Evolutionary conservation across 2,797 vertebrate genomes (phyloP).

Genomic region (Enteromius fasciolatus): DNA sequence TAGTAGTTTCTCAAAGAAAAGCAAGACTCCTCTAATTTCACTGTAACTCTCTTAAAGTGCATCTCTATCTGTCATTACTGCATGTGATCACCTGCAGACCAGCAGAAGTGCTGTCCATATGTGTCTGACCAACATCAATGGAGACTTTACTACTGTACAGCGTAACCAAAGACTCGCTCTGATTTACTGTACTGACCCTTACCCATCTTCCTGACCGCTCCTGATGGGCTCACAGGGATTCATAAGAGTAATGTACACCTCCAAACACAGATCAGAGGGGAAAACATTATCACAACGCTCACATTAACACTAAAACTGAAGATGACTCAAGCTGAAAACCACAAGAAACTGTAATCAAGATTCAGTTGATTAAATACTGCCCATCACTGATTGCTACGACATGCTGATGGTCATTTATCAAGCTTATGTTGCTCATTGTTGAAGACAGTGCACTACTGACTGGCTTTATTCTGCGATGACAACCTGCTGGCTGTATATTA

Average conservation of each 20-base stretch:
- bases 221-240: slow-evolving; percentile 62
- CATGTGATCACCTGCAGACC: background rate
- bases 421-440: too few relatives aligned
- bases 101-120: slow-evolving; percentile 26
- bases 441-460: too few relatives aligned
- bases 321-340: background rate
- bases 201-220: slow-evolving; percentile 54
- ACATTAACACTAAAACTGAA: background rate
- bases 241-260: slow-evolving; percentile 66
- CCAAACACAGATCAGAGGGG: slow-evolving; percentile 3
- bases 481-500: too few relatives aligned
- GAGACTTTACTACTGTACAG: slow-evolving; percentile 58
- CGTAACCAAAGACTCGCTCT: slow-evolving; percentile 58
- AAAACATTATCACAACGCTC: background rate
- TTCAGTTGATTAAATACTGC: too few relatives aligned
- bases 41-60: background rate
- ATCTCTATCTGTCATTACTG: background rate
- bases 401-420: too few relatives aligned
- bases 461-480: too few relatives aligned
- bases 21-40: background rate
- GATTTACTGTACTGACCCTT: slow-evolving; percentile 60
- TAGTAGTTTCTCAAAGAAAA: background rate
- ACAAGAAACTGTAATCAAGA: too few relatives aligned
- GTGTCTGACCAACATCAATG: slow-evolving; percentile 30
- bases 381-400: too few relatives aligned